A percentile compares a stretch with the other conserved stretches of the same genome.
These are phyloP conservation scores for Scophthalmus maximus DNA, from an alignment of 2,113 vertebrate genomes.

Conservation along the genomic window DNA sequence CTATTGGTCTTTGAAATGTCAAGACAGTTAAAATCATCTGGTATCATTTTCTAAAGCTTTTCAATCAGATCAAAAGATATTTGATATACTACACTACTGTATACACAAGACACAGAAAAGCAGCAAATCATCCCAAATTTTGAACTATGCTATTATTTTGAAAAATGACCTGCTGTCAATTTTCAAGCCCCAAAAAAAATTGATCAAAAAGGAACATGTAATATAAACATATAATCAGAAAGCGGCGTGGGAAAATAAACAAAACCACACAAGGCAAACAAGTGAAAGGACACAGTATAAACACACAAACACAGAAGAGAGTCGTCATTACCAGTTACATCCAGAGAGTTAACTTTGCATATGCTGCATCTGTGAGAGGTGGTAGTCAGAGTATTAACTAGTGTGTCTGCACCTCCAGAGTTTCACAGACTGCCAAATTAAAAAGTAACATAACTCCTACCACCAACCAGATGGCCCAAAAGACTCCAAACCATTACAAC, in stretches of 20 bases:
- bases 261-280: no score
- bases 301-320: no score
- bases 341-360: neutral
- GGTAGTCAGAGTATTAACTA: neutral
- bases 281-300: conserved; percentile 5
- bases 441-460: neutral
- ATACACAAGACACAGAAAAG: no score
- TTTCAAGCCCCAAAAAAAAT: no score
- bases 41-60: neutral
- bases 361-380: neutral
- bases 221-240: no score
- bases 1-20: neutral
- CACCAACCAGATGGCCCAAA: neutral
- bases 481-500: neutral
- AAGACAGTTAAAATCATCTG: neutral
- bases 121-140: no score
- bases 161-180: no score
- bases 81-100: no score
- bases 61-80: no score
- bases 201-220: no score
- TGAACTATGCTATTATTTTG: no score
- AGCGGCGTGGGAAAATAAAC: no score
- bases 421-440: conserved; percentile 10
- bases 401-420: neutral
- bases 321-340: neutral